These are phyloP conservation scores for Zoanthus sansibaricus DNA, from an alignment of 92 coral and sea anemone genomes.

Conservation along the genomic window DNA sequence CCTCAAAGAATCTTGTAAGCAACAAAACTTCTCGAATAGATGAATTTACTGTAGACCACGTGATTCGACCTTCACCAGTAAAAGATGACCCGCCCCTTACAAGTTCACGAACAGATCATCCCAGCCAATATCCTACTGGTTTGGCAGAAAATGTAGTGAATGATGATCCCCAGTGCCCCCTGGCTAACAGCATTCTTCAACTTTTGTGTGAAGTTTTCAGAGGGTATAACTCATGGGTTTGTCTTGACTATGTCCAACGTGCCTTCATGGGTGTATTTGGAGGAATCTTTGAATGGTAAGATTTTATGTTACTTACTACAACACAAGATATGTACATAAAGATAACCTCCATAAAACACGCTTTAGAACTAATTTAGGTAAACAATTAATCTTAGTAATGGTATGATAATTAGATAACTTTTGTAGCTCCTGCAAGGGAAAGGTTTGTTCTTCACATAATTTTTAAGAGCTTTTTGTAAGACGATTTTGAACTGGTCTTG, in stretches of 20 bases:
- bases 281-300: conserved; percentile 92
- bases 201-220: conserved; percentile 86
- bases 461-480: too few species aligned
- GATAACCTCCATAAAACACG: too few species aligned
- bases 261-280: conserved; percentile 80
- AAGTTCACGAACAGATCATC: conserved; percentile 9
- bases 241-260: conserved; percentile 87
- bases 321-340: too few species aligned
- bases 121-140: conserved; percentile 22
- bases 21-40: neutral
- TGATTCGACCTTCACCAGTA: neutral
- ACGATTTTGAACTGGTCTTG: too few species aligned
- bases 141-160: neutral
- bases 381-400: too few species aligned
- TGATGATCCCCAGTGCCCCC: conserved; percentile 77
- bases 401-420: too few species aligned
- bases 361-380: too few species aligned
- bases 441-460: too few species aligned
- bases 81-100: conserved; percentile 20
- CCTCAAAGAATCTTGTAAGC: neutral
- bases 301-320: neutral
- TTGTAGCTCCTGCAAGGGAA: too few species aligned
- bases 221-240: conserved; percentile 85
- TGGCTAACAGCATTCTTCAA: conserved; percentile 73
- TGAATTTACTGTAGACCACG: neutral